A percentile compares a stretch with the other conserved stretches of the same genome.
phyloP scores from a whole-genome alignment of 2,888 invertebrate genomes.

The Troglohyphantes excavatus region DNA sequence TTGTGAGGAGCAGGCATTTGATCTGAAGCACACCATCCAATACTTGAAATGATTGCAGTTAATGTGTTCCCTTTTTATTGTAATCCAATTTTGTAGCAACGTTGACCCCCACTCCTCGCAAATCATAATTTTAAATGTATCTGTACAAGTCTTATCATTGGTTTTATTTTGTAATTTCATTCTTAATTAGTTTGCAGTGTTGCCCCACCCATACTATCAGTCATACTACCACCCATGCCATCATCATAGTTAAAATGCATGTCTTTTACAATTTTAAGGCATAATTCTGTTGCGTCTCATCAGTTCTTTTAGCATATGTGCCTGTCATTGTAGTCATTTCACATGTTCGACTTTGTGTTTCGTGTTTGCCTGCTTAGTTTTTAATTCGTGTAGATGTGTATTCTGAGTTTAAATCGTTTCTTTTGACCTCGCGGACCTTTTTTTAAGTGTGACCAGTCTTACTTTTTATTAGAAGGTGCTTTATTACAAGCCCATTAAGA shows the following conservation, averaged over 20 bases:
- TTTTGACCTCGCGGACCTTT: neutral
- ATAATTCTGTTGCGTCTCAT: slow-evolving; percentile 53
- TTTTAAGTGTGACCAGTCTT: no score
- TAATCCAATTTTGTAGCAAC: slow-evolving; percentile 34
- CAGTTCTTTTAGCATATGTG: slow-evolving; percentile 43
- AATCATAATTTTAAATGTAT: slow-evolving; percentile 59
- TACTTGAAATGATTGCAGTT: slow-evolving; percentile 59
- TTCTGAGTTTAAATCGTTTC: slow-evolving; percentile 3
- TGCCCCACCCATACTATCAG: neutral
- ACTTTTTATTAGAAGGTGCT: slow-evolving; percentile 41
- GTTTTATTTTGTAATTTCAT: slow-evolving; percentile 65
- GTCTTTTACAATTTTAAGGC: slow-evolving; percentile 60
- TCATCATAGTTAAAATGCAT: slow-evolving; percentile 48
- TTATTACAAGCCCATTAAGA: slow-evolving; percentile 35
- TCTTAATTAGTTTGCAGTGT: slow-evolving; percentile 61
- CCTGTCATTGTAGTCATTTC: slow-evolving; percentile 64
- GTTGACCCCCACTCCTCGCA: slow-evolving; percentile 53
- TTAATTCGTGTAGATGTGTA: slow-evolving; percentile 23
- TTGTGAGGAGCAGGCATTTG: slow-evolving; percentile 54
- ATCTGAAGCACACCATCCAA: slow-evolving; percentile 52
- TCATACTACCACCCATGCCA: neutral
- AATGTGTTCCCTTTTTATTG: slow-evolving; percentile 56
- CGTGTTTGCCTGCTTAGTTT: slow-evolving; percentile 52
- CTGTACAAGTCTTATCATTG: slow-evolving; percentile 72
- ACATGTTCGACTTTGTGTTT: slow-evolving; percentile 64